These are phyloP conservation scores for Cylloceria caligata DNA, from an alignment of 2,888 invertebrate species.

Conservation along the genomic window DNA sequence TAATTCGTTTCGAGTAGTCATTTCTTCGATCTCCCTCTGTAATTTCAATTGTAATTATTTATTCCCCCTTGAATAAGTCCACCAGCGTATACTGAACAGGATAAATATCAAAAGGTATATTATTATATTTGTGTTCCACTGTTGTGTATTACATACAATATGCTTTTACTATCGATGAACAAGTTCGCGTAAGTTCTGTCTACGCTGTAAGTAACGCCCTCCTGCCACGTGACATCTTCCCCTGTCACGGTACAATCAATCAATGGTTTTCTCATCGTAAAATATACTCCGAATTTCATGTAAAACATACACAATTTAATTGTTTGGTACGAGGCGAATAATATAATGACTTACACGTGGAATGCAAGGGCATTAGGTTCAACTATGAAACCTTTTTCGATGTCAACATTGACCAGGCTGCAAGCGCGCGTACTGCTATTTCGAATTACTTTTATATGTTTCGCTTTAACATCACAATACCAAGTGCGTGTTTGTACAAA, in stretches of 20 bases:
- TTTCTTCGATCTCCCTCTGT: background rate
- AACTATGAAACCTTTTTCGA: background rate
- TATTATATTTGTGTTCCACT: background rate
- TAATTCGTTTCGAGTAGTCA: background rate
- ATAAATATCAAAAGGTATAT: background rate
- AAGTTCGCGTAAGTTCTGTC: slow-evolving; percentile 9
- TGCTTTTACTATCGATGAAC: background rate
- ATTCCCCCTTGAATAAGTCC: background rate
- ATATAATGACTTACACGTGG: background rate
- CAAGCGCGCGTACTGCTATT: background rate
- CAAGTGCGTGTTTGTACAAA: background rate
- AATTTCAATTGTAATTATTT: background rate
- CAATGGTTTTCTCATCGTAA: slow-evolving; percentile 25
- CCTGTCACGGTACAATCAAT: slow-evolving; percentile 1
- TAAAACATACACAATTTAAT: background rate
- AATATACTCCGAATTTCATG: background rate
- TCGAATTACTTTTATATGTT: background rate
- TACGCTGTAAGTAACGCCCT: slow-evolving; percentile 50
- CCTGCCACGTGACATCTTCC: slow-evolving; percentile 13
- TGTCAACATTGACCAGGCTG: background rate
- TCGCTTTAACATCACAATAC: slow-evolving; percentile 9
- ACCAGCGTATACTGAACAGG: background rate
- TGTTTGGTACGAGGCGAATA: background rate
- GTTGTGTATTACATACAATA: background rate
- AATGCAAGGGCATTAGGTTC: background rate